Percentiles rank a stretch among this genome's conserved stretches.
Conservation (phyloP, 2,888 invertebrate species). For the Diarsia brunnea region DNA sequence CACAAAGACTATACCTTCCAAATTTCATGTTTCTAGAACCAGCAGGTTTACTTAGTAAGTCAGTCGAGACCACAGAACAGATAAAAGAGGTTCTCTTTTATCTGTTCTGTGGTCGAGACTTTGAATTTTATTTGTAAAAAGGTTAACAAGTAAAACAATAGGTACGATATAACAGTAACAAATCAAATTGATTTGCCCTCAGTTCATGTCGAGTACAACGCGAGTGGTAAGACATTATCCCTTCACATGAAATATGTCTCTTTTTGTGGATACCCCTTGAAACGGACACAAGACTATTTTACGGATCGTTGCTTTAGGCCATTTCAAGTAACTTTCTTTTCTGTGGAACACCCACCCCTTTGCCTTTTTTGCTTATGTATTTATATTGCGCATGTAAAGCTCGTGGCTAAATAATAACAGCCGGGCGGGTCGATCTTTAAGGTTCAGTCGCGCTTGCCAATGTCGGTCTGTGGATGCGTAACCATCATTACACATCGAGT, state of each 20-base stretch:
- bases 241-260: slow-evolving; percentile 67
- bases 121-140: too few relatives aligned
- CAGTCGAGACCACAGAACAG: too few relatives aligned
- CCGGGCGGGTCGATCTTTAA: neutral
- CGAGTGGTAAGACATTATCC: slow-evolving; percentile 48
- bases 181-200: slow-evolving; percentile 52
- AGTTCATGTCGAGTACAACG: slow-evolving; percentile 40
- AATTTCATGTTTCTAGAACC: too few relatives aligned
- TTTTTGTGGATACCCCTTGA: slow-evolving; percentile 71
- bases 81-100: too few relatives aligned
- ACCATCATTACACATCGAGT: too few relatives aligned
- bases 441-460: neutral
- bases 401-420: neutral
- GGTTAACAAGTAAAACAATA: neutral
- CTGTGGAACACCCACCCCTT: slow-evolving; percentile 51
- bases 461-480: neutral
- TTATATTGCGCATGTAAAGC: neutral
- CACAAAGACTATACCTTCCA: too few relatives aligned
- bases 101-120: too few relatives aligned
- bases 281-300: slow-evolving; percentile 77
- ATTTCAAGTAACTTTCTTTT: slow-evolving; percentile 70
- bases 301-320: slow-evolving; percentile 75
- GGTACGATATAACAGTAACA: slow-evolving; percentile 17
- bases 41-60: too few relatives aligned
- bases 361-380: slow-evolving; percentile 44